Evolutionary conservation across 2,113 vertebrate genomes (phyloP).

Genomic region (Thymallus thymallus): DNA sequence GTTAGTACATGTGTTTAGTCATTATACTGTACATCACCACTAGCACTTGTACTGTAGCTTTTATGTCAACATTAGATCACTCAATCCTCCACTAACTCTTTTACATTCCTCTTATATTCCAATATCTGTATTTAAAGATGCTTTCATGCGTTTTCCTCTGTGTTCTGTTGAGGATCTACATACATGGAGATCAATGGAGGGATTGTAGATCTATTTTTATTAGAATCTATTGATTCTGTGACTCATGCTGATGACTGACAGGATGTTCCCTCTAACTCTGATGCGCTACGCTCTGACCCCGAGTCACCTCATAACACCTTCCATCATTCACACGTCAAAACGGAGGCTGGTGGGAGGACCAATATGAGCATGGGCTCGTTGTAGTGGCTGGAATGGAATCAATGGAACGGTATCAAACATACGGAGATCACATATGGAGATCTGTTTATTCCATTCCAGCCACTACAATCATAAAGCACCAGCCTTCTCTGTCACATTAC

Average conservation of each 20-base stretch:
- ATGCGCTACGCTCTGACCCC: not conserved
- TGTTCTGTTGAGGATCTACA: not conserved
- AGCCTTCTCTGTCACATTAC: not conserved
- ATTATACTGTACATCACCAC: constrained; percentile 44
- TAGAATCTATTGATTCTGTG: constrained; percentile 16
- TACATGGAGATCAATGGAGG: not conserved
- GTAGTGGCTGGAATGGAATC: too few species aligned
- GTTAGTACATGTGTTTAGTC: constrained; percentile 62
- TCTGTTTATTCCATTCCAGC: too few species aligned
- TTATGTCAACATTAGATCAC: constrained; percentile 13
- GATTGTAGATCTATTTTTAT: not conserved
- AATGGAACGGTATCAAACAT: too few species aligned
- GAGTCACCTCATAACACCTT: not conserved
- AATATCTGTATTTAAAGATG: not conserved
- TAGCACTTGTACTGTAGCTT: not conserved
- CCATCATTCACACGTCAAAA: too few species aligned
- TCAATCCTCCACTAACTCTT: not conserved
- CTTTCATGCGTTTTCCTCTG: not conserved
- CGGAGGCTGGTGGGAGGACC: too few species aligned
- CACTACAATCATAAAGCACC: not conserved
- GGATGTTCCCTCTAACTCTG: not conserved
- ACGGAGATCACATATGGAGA: too few species aligned
- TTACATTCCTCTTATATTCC: not conserved
- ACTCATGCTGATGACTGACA: not conserved
- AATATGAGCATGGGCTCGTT: too few species aligned